A percentile compares a stretch with the other conserved stretches of the same genome.
Conservation (phyloP, 2,888 invertebrate genomes). For the Dasysyrphus albostriatus region DNA sequence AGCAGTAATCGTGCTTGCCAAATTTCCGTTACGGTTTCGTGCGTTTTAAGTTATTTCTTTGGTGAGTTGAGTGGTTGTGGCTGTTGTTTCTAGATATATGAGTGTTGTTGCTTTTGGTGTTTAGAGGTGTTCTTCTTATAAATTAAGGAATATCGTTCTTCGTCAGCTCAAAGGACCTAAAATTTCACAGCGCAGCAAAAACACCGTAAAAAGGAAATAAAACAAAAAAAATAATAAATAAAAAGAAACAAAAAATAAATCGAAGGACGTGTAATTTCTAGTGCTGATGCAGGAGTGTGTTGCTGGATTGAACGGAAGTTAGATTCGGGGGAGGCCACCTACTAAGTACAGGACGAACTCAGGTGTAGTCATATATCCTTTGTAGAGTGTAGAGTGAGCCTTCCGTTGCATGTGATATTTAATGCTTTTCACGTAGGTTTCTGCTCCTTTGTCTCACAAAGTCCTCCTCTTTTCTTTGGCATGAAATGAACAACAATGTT, state of each 20-base stretch:
- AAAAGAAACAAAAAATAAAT: conserved; percentile 24
- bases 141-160: conserved; percentile 57
- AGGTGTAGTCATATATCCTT: conserved; percentile 42
- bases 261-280: conserved; percentile 49
- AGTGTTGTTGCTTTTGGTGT: conserved; percentile 30
- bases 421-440: conserved; percentile 56
- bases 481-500: conserved; percentile 44
- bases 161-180: conserved; percentile 20
- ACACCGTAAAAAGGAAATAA: conserved; percentile 15
- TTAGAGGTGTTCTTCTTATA: conserved; percentile 60
- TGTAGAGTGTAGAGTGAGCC: conserved; percentile 41
- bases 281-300: conserved; percentile 61
- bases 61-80: conserved; percentile 61
- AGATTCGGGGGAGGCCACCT: conserved; percentile 42
- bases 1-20: conserved; percentile 53
- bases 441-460: conserved; percentile 51
- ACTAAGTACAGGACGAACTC: conserved; percentile 43
- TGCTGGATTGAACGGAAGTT: conserved; percentile 40
- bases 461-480: conserved; percentile 39
- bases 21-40: conserved; percentile 76
- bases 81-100: background rate
- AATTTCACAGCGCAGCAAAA: conserved; percentile 7
- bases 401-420: conserved; percentile 63
- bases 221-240: conserved; percentile 9
- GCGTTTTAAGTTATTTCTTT: conserved; percentile 69